Percentiles rank a stretch among this genome's conserved stretches.
Conservation (phyloP, 2,113 vertebrate genomes). For the Dicaeum eximium region DNA sequence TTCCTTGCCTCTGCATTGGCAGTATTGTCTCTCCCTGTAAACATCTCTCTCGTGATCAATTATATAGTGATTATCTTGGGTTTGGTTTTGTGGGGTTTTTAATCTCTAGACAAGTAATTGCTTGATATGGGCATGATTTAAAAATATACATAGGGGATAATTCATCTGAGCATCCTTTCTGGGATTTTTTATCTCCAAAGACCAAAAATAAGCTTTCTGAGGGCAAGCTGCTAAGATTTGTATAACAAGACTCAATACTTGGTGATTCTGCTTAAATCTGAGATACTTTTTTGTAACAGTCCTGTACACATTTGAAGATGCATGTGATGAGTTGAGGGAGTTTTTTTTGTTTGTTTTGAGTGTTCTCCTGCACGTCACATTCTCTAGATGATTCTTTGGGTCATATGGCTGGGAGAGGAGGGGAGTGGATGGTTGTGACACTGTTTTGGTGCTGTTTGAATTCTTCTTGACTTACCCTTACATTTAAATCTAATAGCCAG, state of each 20-base stretch:
- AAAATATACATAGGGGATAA: neutral
- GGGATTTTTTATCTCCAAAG: neutral
- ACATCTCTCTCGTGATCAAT: neutral
- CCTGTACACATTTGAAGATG: neutral
- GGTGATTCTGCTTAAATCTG: neutral
- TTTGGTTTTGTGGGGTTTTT: neutral
- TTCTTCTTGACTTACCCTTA: neutral
- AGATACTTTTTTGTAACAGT: neutral
- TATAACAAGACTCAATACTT: neutral
- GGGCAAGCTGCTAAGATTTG: neutral
- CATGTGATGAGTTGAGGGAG: neutral
- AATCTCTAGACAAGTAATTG: neutral
- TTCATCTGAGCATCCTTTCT: neutral
- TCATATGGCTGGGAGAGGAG: neutral
- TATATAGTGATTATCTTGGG: neutral
- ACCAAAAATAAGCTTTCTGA: neutral
- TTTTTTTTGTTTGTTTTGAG: neutral
- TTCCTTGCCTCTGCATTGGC: neutral
- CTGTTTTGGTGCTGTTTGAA: neutral
- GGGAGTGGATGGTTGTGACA: neutral
- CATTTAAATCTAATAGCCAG: neutral
- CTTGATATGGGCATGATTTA: neutral
- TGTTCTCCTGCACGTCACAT: fast-evolving
- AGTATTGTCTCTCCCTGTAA: neutral
- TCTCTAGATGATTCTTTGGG: neutral